Evolutionary conservation across 2,888 invertebrate species (phyloP).

Genomic region (Drosophila villosipedis): DNA sequence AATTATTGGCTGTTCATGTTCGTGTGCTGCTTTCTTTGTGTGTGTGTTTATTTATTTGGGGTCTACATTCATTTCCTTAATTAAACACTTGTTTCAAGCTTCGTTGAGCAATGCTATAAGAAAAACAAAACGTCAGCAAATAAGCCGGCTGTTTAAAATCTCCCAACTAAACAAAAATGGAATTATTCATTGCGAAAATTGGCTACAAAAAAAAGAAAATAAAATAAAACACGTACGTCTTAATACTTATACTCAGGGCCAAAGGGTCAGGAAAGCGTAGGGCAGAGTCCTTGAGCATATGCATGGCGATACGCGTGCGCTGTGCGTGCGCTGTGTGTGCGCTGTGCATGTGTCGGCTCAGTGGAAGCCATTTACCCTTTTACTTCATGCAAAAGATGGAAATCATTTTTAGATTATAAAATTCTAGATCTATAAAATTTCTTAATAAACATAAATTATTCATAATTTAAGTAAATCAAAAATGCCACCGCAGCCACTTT

Average conservation of each 20-base stretch:
- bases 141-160: constrained; percentile 31
- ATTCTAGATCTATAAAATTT: neutral
- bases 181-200: constrained; percentile 26
- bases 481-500: neutral
- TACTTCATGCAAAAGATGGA: neutral
- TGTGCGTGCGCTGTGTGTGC: neutral
- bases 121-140: constrained; percentile 27
- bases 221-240: constrained; percentile 22
- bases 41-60: constrained; percentile 55
- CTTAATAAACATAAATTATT: neutral
- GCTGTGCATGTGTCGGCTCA: neutral
- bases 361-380: neutral
- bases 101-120: constrained; percentile 60
- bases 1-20: constrained; percentile 47
- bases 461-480: neutral
- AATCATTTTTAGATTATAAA: neutral
- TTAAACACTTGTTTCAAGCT: constrained; percentile 80
- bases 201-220: constrained; percentile 13
- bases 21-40: constrained; percentile 18
- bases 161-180: constrained; percentile 20
- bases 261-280: neutral
- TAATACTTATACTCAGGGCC: neutral
- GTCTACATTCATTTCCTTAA: constrained; percentile 74
- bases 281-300: neutral
- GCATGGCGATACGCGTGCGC: neutral